These are phyloP conservation scores for Scolanthus callimorphus DNA, from an alignment of 92 coral and sea anemone species.

Conservation along the genomic window DNA sequence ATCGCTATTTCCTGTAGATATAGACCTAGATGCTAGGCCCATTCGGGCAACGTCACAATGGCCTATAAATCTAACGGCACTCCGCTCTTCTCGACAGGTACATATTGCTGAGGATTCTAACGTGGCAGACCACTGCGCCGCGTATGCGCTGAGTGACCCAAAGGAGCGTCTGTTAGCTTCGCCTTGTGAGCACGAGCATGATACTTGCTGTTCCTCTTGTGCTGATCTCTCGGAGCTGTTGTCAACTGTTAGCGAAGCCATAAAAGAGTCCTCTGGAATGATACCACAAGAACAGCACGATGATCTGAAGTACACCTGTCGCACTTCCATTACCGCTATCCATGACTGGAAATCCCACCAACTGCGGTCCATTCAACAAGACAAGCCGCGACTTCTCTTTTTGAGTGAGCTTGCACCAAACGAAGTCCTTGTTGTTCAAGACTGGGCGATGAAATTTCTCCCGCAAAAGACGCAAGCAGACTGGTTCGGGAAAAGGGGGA, in stretches of 20 bases:
- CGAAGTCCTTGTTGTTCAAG: slow-evolving; percentile 36
- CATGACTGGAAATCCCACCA: slow-evolving; percentile 38
- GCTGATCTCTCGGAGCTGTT: slow-evolving; percentile 18
- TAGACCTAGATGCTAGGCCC: too few species aligned
- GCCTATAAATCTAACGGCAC: too few species aligned
- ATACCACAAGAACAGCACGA: slow-evolving; percentile 26
- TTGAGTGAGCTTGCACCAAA: slow-evolving; percentile 1
- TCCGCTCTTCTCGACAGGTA: too few species aligned
- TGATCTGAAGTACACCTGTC: slow-evolving; percentile 14
- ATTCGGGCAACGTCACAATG: too few species aligned
- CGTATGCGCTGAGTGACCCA: too few species aligned
- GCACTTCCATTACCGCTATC: slow-evolving; percentile 25
- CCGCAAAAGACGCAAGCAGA: slow-evolving; percentile 41
- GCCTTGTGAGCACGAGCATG: slow-evolving; percentile 28
- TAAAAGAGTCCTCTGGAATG: slow-evolving; percentile 3
- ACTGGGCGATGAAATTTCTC: slow-evolving; percentile 61
- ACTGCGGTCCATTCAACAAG: slow-evolving; percentile 23
- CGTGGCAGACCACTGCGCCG: slow-evolving; percentile 51
- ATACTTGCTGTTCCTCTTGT: slow-evolving; percentile 27
- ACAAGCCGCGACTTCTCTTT: slow-evolving; percentile 12
- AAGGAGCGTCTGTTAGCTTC: too few species aligned
- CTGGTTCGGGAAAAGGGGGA: slow-evolving; percentile 29
- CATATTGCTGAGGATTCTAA: too few species aligned
- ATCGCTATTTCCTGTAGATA: too few species aligned
- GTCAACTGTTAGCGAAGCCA: slow-evolving; percentile 9